Percentiles rank a stretch among this genome's conserved stretches.
Evolutionary conservation across 1,140 invertebrate species (phyloP).

Genomic region (Xylocopa sonorina): DNA sequence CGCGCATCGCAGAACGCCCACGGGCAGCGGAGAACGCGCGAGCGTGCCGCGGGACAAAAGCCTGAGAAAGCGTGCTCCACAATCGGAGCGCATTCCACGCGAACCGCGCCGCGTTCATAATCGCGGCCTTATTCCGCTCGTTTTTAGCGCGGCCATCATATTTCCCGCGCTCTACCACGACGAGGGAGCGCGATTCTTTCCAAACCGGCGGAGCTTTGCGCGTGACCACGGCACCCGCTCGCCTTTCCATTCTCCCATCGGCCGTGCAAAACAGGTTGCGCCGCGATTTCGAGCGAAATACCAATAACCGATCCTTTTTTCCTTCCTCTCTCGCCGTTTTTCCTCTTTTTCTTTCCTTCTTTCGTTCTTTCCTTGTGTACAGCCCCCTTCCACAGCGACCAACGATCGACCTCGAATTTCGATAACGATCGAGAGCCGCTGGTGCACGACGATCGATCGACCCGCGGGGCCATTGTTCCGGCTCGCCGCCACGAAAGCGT

Average conservation of each 20-base stretch:
- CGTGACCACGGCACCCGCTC: neutral
- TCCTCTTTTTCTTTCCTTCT: neutral
- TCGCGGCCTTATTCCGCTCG: neutral
- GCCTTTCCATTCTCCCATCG: neutral
- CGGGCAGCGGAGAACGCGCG: neutral
- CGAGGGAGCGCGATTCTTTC: neutral
- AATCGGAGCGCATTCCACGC: conserved; percentile 15
- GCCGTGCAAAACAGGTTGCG: neutral
- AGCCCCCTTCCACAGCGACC: too few relatives aligned
- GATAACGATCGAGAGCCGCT: conserved; percentile 74
- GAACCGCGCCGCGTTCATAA: conserved; percentile 18
- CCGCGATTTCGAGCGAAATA: neutral
- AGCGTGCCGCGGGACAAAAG: neutral
- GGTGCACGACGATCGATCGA: conserved; percentile 2
- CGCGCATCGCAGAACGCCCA: neutral
- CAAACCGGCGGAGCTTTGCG: neutral
- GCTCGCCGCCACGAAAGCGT: neutral
- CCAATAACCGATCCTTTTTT: neutral
- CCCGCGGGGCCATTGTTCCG: neutral
- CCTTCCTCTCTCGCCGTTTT: neutral
- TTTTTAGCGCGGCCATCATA: conserved; percentile 12
- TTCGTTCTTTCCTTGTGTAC: neutral
- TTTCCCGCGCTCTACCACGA: neutral
- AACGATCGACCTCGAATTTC: conserved; percentile 70
- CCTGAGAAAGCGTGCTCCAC: conserved; percentile 29